Evolutionary conservation across 2,797 vertebrate species (phyloP).

Genomic region (Typhlichthys subterraneus): DNA sequence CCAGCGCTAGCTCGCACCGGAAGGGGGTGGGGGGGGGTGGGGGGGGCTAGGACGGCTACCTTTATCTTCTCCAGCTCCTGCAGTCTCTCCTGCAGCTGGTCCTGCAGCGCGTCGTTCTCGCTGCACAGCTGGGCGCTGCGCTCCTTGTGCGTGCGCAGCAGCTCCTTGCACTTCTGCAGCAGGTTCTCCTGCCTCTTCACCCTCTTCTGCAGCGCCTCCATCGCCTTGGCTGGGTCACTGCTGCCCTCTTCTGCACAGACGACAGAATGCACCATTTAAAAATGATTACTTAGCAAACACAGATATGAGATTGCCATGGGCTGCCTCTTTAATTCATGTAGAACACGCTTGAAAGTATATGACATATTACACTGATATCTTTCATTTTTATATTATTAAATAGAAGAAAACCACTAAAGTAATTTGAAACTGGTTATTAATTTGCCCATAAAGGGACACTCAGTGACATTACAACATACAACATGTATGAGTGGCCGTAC

Average conservation of each 20-base stretch:
- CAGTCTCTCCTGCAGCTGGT: slow-evolving; percentile 92
- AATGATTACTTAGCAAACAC: background rate
- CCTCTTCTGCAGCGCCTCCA: slow-evolving; percentile 83
- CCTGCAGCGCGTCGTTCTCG: slow-evolving; percentile 93
- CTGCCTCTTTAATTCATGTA: too few relatives aligned
- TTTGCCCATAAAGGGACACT: too few relatives aligned
- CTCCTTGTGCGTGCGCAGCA: slow-evolving; percentile 86
- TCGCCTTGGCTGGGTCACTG: slow-evolving; percentile 71
- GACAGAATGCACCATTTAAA: slow-evolving; percentile 22
- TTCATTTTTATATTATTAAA: too few relatives aligned
- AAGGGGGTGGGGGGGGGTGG: background rate
- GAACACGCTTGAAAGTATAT: too few relatives aligned
- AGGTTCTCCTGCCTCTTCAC: slow-evolving; percentile 91
- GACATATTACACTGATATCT: too few relatives aligned
- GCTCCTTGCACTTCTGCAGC: slow-evolving; percentile 88
- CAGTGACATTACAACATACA: background rate
- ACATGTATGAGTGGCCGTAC: too few relatives aligned
- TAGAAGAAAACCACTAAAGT: too few relatives aligned
- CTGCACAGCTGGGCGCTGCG: slow-evolving; percentile 81
- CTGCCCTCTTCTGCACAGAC: slow-evolving; percentile 74
- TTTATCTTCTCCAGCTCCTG: slow-evolving; percentile 97
- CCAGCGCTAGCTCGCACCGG: background rate
- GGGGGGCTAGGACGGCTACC: slow-evolving; percentile 65
- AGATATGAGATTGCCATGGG: too few relatives aligned
- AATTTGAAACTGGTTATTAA: too few relatives aligned